These are phyloP conservation scores for Arge pagana DNA, from an alignment of 2,888 invertebrate species.

Conservation along the genomic window DNA sequence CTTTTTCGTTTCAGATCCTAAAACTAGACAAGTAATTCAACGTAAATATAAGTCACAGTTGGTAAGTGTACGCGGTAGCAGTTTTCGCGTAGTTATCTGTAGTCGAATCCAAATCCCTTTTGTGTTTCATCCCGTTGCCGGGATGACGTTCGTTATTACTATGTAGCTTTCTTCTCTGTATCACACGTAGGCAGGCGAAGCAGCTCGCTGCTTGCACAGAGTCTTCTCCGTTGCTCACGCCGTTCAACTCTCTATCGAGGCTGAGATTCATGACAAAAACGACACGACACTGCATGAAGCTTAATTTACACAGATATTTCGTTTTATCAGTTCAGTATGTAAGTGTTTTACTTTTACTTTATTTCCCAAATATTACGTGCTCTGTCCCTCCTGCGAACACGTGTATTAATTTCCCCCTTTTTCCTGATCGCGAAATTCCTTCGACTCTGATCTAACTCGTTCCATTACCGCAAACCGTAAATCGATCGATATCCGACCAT, in stretches of 20 bases:
- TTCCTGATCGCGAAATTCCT: too few species aligned
- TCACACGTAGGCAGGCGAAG: constrained; percentile 68
- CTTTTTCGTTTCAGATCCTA: constrained; percentile 85
- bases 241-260: constrained; percentile 49
- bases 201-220: constrained; percentile 78
- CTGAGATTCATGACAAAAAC: constrained; percentile 39
- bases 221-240: constrained; percentile 76
- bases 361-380: too few species aligned
- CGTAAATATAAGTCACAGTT: constrained; percentile 97
- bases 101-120: too few species aligned
- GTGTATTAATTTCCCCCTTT: too few species aligned
- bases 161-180: constrained; percentile 20
- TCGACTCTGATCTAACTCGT: too few species aligned
- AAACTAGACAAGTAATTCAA: constrained; percentile 94
- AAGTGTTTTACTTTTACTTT: constrained; percentile 40
- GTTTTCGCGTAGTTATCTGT: constrained; percentile 17
- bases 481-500: too few species aligned
- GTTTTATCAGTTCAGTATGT: constrained; percentile 35
- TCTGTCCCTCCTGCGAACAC: too few species aligned
- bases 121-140: too few species aligned
- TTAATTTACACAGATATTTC: constrained; percentile 37
- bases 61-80: too few species aligned
- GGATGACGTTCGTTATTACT: too few species aligned
- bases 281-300: constrained; percentile 44
- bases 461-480: too few species aligned